These are phyloP conservation scores for Gymnocephalus cernua DNA, from an alignment of 2,113 vertebrate species.

Conservation along the genomic window DNA sequence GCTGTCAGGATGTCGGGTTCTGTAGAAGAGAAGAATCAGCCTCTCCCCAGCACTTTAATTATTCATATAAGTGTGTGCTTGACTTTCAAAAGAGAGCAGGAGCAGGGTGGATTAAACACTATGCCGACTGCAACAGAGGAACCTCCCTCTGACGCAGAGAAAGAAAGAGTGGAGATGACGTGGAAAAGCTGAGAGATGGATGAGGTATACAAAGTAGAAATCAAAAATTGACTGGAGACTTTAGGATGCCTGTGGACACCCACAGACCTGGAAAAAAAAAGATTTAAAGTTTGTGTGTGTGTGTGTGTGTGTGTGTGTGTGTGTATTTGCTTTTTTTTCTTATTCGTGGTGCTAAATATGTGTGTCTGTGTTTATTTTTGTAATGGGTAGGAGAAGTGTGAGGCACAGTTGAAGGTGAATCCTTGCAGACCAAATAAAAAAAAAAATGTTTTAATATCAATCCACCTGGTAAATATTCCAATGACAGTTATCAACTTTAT, in stretches of 20 bases:
- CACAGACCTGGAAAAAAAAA: constrained; percentile 67
- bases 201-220: constrained; percentile 18
- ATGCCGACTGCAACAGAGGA: constrained; percentile 45
- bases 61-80: constrained; percentile 69
- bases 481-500: neutral
- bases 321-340: neutral
- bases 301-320: neutral
- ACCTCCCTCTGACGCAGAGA: constrained; percentile 30
- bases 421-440: neutral
- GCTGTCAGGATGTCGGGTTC: constrained; percentile 50
- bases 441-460: neutral
- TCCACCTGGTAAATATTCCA: neutral
- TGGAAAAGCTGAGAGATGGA: constrained; percentile 19
- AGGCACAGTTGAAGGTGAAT: neutral
- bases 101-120: constrained; percentile 57
- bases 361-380: neutral
- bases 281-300: constrained; percentile 51
- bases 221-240: constrained; percentile 46
- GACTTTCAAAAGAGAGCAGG: constrained; percentile 65
- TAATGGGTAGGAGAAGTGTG: neutral
- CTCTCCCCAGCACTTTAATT: constrained; percentile 65
- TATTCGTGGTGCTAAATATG: neutral
- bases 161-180: constrained; percentile 25
- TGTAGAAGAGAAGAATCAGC: constrained; percentile 59
- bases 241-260: constrained; percentile 45